These are phyloP conservation scores for Choreutis nemorana DNA, from an alignment of 2,888 invertebrate genomes.

Conservation along the genomic window DNA sequence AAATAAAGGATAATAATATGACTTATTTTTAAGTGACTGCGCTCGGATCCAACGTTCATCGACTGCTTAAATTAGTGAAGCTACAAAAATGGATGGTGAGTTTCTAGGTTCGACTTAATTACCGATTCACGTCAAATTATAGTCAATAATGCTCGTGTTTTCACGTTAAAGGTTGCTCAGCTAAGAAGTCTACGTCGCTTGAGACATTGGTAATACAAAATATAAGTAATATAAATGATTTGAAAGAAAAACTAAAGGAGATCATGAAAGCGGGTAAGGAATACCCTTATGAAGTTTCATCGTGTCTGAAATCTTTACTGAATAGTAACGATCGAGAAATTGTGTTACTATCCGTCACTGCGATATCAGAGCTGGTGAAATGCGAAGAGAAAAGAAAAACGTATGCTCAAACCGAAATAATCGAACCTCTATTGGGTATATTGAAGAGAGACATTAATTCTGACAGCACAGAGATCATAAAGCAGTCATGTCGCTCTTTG, in stretches of 20 bases:
- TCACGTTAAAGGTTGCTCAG: conserved; percentile 30
- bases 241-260: conserved; percentile 49
- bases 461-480: conserved; percentile 64
- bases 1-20: no score
- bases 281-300: conserved; percentile 50
- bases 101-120: conserved; percentile 11
- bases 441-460: conserved; percentile 36
- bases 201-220: conserved; percentile 48
- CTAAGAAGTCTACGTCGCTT: conserved; percentile 44
- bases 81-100: conserved; percentile 13
- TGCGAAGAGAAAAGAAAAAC: conserved; percentile 76
- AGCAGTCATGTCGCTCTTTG: conserved; percentile 82
- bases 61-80: no score
- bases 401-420: conserved; percentile 70
- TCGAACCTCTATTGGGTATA: conserved; percentile 65
- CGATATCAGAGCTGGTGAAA: conserved; percentile 84
- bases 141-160: neutral
- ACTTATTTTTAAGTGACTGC: no score
- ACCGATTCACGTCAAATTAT: conserved; percentile 20
- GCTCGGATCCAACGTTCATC: no score
- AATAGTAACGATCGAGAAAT: conserved; percentile 54
- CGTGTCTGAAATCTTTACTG: conserved; percentile 47
- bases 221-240: conserved; percentile 41
- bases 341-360: conserved; percentile 69
- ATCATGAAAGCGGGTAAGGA: conserved; percentile 50